Conservation (phyloP, 1,140 invertebrate species). For the Triops longicaudatus region DNA sequence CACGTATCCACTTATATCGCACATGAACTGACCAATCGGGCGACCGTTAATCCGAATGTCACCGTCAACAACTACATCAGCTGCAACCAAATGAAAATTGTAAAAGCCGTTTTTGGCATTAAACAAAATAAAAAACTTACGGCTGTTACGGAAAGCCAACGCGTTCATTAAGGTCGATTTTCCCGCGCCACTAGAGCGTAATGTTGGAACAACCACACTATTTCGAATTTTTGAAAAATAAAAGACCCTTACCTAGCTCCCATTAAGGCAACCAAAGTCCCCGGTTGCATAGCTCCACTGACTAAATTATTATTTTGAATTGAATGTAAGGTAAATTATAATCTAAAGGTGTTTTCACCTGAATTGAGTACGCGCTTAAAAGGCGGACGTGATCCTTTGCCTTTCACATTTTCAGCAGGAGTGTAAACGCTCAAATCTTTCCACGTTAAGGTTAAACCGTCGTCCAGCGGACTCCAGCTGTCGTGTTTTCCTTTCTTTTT, state of each 20-base stretch:
- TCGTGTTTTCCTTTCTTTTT: not conserved
- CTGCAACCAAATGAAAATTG: conserved; percentile 29
- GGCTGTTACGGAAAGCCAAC: conserved; percentile 38
- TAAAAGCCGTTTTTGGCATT: too few relatives aligned
- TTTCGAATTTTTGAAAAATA: not conserved
- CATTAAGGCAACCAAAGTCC: conserved; percentile 41
- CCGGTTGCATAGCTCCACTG: conserved; percentile 40
- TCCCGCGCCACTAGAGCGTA: conserved; percentile 39
- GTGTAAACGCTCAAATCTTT: conserved; percentile 60
- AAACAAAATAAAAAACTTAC: too few relatives aligned
- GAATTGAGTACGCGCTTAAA: conserved; percentile 61
- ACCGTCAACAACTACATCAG: conserved; percentile 39
- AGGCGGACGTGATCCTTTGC: conserved; percentile 29
- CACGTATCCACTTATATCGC: conserved; percentile 46
- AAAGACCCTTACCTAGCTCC: conserved; percentile 37
- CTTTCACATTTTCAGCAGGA: conserved; percentile 3
- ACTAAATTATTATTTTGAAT: conserved; percentile 34
- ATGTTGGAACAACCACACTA: not conserved
- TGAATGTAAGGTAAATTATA: conserved; percentile 17
- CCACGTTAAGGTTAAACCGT: conserved; percentile 61
- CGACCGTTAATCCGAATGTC: conserved; percentile 42
- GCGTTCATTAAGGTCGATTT: conserved; percentile 45
- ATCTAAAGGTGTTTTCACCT: conserved; percentile 42
- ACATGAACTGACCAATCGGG: conserved; percentile 38
- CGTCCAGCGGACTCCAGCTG: conserved; percentile 31